Base-by-base conservation (phyloP, 1,140 invertebrate species). In the Mizuhopecten yessoensis region DNA sequence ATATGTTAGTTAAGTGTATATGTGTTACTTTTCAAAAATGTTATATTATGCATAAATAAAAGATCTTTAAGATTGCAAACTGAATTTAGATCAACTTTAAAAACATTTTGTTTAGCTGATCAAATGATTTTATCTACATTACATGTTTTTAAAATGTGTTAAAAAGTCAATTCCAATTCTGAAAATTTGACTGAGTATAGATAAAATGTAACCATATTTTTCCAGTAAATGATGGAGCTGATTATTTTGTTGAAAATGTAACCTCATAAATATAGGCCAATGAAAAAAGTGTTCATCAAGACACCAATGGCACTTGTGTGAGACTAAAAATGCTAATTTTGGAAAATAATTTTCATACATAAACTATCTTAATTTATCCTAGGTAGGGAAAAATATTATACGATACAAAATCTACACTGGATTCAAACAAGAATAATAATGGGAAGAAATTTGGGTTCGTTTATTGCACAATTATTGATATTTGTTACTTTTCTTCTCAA, bases 241-340 rank as follows among this genome's bases (percentile, higher is more conserved):
- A 39, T 39, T 5, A 39, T 39, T 39, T 75, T 29, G 23, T 75
- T 29, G 13, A 45, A 7, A 75, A 75, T 7, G 13, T 39, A 39
- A 39, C 36, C 5, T 13, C 36, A 75, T 13, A 75, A 29, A 75
- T 13, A 75, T n/a, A 29, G 57, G 45, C 29, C 23, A 75, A 17
- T 29, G 23, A n/a, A n/a, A 75, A 7, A 2, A 75, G 17, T 75
- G 57, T 75, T 75, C n/a, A n/a, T 75, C 11, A 13, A 75, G 9
- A 75, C 57, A 29, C 29, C 57, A 75, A 75, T 75, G 57, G 57
- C 57, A 75, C 57, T 75, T 75, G 17, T 29, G 57, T 75, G 57
- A 75, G n/a, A 75, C 23, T 29, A 75, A 29, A 75, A 29, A n/a
- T 29, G 57, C n/a, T 75, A 17, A 75, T 75, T 75, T n/a, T 75